Base-by-base conservation (phyloP, 2,888 invertebrate species). In the Boloria selene region DNA sequence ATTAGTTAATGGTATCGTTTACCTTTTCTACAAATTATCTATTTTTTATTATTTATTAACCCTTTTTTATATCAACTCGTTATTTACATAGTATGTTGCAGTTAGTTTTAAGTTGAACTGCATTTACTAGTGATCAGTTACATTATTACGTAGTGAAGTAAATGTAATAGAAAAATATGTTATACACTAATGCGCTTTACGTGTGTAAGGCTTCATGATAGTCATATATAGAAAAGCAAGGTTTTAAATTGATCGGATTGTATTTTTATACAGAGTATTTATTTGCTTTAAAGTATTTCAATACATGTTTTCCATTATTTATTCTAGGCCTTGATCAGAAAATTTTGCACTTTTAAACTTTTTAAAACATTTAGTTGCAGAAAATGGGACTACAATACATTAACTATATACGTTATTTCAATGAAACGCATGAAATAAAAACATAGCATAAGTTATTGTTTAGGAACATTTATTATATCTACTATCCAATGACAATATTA, bases 161-260 rank as follows among this genome's bases (percentile, higher is more conserved):
- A 69, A 69, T 67, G 65, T 61, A 70, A 61, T 66, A 66, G 18
- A 70, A 70, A 70, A 68, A 63, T 64, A 68, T 70, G 68, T 68
- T 61, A 68, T 61, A 62, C 53, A 45, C 61, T 70, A 68, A 70
- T 68, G 54, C 65, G 62, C 53, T 70, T 70, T 68, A 63, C 70
- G 51, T 58, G 38, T 54, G 56, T 70, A 67, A 51, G 70, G 70
- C 65, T 70, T 70, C 70, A 58, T 70, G 63, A 61, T 70, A 67
- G 63, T 70, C 45, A 68, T 70, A 64, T 55, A 64, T 65, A 45
- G 58, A 68, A 67, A 58, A 51, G 47, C 63, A 69, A 63, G 56
- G 55, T 61, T 62, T 66, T 49, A 49, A 58, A 44, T 56, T 56
- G 44, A 58, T 56, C 26, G 56, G 56, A 52, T 58, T 64, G 44